A percentile compares a stretch with the other conserved stretches of the same genome.
Evolutionary conservation across 2,113 vertebrate genomes (phyloP).

Genomic region (Antigone vipio): DNA sequence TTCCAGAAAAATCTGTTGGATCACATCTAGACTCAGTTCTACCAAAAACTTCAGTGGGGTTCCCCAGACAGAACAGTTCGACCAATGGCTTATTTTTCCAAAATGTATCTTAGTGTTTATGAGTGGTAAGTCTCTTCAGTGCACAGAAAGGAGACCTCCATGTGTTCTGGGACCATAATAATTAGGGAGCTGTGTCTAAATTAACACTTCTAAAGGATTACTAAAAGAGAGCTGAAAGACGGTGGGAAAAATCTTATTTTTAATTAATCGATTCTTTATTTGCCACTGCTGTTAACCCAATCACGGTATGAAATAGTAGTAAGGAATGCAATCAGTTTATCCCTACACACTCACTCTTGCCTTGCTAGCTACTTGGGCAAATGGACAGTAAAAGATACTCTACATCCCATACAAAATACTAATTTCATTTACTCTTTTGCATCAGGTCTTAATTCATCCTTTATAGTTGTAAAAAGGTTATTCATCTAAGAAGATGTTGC

Average conservation of each 20-base stretch:
- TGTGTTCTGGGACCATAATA: not conserved
- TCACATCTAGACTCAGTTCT: not conserved
- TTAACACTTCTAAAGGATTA: not conserved
- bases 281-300: not conserved
- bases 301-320: not conserved
- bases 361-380: not conserved
- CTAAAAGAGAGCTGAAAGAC: not conserved
- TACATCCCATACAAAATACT: not conserved
- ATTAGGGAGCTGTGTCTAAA: not conserved
- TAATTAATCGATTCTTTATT: not conserved
- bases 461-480: not conserved
- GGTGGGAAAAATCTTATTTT: not conserved
- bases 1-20: not conserved
- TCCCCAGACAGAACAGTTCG: not conserved
- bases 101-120: not conserved
- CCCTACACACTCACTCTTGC: not conserved
- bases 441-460: not conserved
- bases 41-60: not conserved
- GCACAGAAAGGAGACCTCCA: accelerated
- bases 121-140: not conserved
- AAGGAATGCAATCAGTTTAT: not conserved
- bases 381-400: not conserved
- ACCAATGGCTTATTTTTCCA: not conserved
- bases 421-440: not conserved
- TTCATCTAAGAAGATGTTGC: too few relatives aligned